A percentile compares a stretch with the other conserved stretches of the same genome.
phyloP scores from a whole-genome alignment of 2,888 invertebrate genomes.

The Athripsodes cinereus region DNA sequence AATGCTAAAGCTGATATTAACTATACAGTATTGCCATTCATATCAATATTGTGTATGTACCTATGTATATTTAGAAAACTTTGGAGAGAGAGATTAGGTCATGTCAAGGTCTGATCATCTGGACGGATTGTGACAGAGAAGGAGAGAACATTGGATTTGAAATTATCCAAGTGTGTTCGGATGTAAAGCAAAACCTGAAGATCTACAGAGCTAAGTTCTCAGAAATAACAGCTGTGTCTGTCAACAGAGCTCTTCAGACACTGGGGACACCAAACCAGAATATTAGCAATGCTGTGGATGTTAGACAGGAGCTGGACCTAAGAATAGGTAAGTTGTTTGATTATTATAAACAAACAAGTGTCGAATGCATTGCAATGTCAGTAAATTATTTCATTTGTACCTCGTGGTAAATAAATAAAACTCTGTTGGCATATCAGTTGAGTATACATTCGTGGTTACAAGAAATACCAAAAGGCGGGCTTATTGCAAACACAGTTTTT shows the following conservation, averaged over 20 bases:
- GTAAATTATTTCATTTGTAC: too few species aligned
- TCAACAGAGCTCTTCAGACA: conserved; percentile 72
- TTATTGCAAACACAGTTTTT: too few species aligned
- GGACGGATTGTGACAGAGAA: conserved; percentile 99
- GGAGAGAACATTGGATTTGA: conserved; percentile 99
- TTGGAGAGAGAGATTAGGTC: conserved; percentile 60
- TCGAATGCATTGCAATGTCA: too few species aligned
- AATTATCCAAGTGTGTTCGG: conserved; percentile 84
- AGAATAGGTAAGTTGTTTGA: conserved; percentile 63
- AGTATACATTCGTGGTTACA: too few species aligned
- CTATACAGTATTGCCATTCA: not conserved
- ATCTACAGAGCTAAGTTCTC: conserved; percentile 90
- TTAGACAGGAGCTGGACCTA: conserved; percentile 84
- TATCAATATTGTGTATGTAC: not conserved
- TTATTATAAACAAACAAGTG: not conserved
- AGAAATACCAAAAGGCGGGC: too few species aligned
- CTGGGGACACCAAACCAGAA: conserved; percentile 74
- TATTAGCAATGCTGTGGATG: conserved; percentile 89
- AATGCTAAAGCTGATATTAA: too few species aligned
- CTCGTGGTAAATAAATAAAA: too few species aligned
- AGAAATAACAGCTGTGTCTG: conserved; percentile 85
- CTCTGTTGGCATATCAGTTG: too few species aligned
- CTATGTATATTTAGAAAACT: conserved; percentile 50
- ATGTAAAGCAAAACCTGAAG: conserved; percentile 64
- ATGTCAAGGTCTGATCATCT: conserved; percentile 80